Evolutionary conservation across 2,797 vertebrate species (phyloP).

Genomic region (Eospalax fontanierii): DNA sequence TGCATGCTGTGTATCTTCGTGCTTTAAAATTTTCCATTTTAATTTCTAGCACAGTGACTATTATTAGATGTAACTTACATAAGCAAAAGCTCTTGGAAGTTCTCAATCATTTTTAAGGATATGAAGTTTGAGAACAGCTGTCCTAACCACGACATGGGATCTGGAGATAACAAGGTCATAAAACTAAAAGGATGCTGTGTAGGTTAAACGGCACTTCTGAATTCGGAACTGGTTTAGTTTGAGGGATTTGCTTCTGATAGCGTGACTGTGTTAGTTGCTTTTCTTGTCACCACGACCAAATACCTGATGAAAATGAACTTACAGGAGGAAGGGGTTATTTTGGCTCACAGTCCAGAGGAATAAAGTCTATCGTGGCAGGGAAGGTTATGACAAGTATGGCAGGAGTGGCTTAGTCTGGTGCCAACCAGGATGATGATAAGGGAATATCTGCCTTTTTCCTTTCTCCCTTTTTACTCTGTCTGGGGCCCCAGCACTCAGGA

Average conservation of each 20-base stretch:
- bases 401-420: neutral
- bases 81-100: neutral
- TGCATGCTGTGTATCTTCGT: neutral
- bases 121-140: neutral
- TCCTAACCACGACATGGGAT: neutral
- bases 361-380: neutral
- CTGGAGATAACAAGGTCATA: neutral
- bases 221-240: neutral
- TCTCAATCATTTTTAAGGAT: slow-evolving; percentile 22
- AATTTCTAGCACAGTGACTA: neutral
- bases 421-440: neutral
- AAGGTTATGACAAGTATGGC: too few species aligned
- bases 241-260: neutral
- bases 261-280: neutral
- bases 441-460: neutral
- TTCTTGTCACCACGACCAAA: neutral
- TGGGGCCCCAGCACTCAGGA: neutral
- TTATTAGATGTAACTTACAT: neutral
- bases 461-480: neutral
- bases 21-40: slow-evolving; percentile 37
- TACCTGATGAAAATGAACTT: neutral
- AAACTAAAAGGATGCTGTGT: neutral
- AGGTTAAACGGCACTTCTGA: neutral
- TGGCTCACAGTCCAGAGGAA: neutral
- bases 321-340: neutral